Percentiles rank a stretch among this genome's conserved stretches.
phyloP scores from a whole-genome alignment of 2,113 vertebrate species.

The Syrmaticus mikado region DNA sequence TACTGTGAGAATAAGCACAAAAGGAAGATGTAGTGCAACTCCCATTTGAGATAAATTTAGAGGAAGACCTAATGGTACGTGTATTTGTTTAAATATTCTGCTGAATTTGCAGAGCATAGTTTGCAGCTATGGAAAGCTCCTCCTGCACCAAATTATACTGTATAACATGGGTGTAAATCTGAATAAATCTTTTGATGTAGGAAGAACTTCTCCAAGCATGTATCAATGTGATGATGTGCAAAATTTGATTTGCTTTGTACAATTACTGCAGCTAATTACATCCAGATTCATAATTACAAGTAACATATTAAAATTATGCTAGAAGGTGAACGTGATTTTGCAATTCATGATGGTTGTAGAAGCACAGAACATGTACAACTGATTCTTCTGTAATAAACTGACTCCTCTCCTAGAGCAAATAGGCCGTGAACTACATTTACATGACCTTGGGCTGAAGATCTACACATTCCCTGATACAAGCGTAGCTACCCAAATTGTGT shows the following conservation, averaged over 20 bases:
- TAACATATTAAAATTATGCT: not conserved
- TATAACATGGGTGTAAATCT: not conserved
- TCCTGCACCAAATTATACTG: not conserved
- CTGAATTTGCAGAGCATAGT: not conserved
- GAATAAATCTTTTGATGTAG: not conserved
- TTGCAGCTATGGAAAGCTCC: not conserved
- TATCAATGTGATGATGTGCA: not conserved
- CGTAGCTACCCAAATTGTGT: not conserved
- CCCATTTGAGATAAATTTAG: not conserved
- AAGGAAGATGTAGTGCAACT: not conserved
- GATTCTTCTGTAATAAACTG: not conserved
- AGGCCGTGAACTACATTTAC: not conserved
- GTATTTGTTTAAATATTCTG: not conserved
- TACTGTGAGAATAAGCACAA: not conserved
- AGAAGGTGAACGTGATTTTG: not conserved
- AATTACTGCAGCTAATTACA: constrained; percentile 6
- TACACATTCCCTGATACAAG: not conserved
- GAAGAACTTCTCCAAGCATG: not conserved
- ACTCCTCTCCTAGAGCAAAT: not conserved
- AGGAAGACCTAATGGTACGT: not conserved
- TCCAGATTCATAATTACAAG: not conserved
- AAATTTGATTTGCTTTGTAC: not conserved
- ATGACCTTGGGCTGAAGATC: constrained; percentile 38
- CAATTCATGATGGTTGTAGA: not conserved
- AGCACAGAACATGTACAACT: not conserved